Base-by-base conservation (phyloP, 2,888 invertebrate species). In the Agriopis leucophaearia region DNA sequence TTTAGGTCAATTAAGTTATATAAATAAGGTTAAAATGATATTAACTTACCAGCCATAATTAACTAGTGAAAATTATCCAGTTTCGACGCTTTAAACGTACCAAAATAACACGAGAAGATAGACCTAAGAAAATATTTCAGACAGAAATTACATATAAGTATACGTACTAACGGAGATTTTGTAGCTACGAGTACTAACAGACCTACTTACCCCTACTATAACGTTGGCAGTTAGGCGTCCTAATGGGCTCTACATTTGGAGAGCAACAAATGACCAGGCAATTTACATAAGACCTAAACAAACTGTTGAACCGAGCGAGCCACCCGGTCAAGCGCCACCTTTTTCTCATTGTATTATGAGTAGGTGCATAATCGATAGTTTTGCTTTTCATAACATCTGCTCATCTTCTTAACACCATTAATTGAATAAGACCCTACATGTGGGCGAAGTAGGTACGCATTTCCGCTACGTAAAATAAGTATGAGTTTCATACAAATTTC, bases 291-390 rank as follows among this genome's bases (percentile, higher is more conserved):
- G 54, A 45, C 75, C 77, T 77, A 75, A 77, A 75, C 72, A 78
- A 78, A 77, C 75, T 72, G 70, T 72, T 71, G 67, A 65, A 71
- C 63, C 51, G 40, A 64, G 54, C 52, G 52, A 66, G 51, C 45
- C 60, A 54, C 54, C 42, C 48, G 62, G 61, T 45, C 56, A 55
- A 44, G 18, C 35, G 48, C 40, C 27, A 64, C 54, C 48, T 64
- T 60, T 61, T 42, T 48, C 61, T 40, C 45, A 54, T 63, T 60
- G 63, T 56, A 74, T 72, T 74, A 72, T 71, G 66, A 72, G 73
- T 74, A 27, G 2, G 27, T 27, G 77, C 42, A 38, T 38, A 59
- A 59, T 80, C 80, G 75, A 79, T 78, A 75, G 66, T 58, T 63
- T 64, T 65, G 54, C 38, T 56, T 13, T 44, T 56, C 56, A 50